A percentile compares a stretch with the other conserved stretches of the same genome.
These are phyloP conservation scores for Lutraria lutraria DNA, from an alignment of 2,888 invertebrate species.

Conservation along the genomic window DNA sequence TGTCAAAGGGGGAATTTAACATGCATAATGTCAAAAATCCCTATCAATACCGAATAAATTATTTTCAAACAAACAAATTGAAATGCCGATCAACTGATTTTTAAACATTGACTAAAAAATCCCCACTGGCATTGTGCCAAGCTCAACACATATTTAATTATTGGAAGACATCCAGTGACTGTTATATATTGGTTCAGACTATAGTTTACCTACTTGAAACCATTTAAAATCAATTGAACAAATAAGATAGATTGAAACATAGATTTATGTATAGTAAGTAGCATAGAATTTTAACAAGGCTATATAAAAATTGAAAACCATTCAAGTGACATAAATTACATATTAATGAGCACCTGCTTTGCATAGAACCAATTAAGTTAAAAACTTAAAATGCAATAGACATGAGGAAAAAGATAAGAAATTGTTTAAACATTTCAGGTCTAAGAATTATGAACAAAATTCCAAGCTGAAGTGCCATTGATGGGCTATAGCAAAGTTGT, in stretches of 20 bases:
- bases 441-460: neutral
- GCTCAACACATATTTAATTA: neutral
- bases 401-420: neutral
- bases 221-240: neutral
- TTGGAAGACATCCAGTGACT: neutral
- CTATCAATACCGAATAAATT: constrained; percentile 11
- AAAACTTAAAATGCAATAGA: neutral
- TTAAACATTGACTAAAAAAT: neutral
- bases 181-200: neutral
- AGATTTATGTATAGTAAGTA: neutral
- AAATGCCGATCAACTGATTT: constrained; percentile 7
- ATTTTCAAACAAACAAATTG: constrained; percentile 17
- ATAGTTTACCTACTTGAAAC: neutral
- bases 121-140: neutral
- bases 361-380: neutral
- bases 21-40: constrained; percentile 6
- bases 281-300: neutral
- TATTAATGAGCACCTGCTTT: neutral
- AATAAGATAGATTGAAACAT: neutral
- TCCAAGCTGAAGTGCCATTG: no score
- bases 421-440: neutral
- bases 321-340: neutral
- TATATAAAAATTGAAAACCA: neutral
- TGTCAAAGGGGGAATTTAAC: constrained; percentile 4
- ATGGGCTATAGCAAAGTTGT: no score